Evolutionary conservation across 2,888 invertebrate species (phyloP).

Genomic region (Chymomyza procnemis): DNA sequence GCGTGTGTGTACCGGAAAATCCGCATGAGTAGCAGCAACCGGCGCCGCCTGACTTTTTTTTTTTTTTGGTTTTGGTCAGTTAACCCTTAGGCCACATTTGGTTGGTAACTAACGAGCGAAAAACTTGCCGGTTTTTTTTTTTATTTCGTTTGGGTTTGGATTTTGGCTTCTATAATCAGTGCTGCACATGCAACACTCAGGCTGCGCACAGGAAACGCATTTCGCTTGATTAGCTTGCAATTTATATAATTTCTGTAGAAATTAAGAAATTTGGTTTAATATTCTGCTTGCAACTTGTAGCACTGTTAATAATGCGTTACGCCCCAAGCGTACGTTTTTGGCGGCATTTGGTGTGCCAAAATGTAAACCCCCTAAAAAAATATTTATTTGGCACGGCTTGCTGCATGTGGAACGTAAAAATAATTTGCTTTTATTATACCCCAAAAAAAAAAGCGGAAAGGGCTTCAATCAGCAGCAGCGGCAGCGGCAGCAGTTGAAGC

Average conservation of each 20-base stretch:
- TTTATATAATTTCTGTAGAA: constrained; percentile 40
- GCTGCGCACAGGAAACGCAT: constrained; percentile 2
- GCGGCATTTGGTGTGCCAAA: constrained; percentile 36
- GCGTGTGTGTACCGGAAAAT: not conserved
- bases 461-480: constrained; percentile 16
- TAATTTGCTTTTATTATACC: constrained; percentile 62
- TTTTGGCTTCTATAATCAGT: no score
- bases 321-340: constrained; percentile 22
- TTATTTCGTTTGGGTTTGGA: not conserved
- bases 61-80: not conserved
- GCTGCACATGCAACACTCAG: not conserved
- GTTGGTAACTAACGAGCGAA: not conserved
- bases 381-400: constrained; percentile 63
- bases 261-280: constrained; percentile 7
- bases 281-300: constrained; percentile 11
- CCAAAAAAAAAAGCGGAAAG: constrained; percentile 25
- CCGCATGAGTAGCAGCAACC: not conserved
- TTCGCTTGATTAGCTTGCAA: constrained; percentile 42
- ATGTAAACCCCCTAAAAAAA: constrained; percentile 4
- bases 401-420: constrained; percentile 57
- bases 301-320: constrained; percentile 41
- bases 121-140: not conserved
- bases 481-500: constrained; percentile 7
- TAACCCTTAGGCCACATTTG: not conserved
- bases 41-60: no score